These are phyloP conservation scores for Ornithoptera alexandrae DNA, from an alignment of 2,888 invertebrate genomes.

Conservation along the genomic window DNA sequence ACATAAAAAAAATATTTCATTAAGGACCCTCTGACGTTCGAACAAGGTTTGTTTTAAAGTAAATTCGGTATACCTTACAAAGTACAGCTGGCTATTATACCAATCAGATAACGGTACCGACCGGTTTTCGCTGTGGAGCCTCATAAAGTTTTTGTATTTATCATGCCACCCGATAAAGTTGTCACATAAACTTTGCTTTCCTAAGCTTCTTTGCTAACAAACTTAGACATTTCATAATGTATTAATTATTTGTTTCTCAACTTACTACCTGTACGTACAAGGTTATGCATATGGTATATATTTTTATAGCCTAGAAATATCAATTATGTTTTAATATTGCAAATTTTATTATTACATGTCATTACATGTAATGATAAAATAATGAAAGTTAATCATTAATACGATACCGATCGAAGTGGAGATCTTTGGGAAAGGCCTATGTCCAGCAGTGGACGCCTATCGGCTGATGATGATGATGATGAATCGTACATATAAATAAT, in stretches of 20 bases:
- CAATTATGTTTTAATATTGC: too few species aligned
- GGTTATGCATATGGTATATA: too few species aligned
- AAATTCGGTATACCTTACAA: background rate
- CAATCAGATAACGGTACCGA: slow-evolving; percentile 21
- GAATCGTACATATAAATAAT: too few species aligned
- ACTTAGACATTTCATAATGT: slow-evolving; percentile 6
- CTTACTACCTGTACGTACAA: background rate
- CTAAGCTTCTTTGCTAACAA: background rate
- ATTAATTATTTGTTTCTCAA: slow-evolving; percentile 4
- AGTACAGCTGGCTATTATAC: slow-evolving; percentile 9
- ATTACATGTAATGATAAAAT: too few species aligned
- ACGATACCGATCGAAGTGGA: too few species aligned
- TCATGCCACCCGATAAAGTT: slow-evolving; percentile 15
- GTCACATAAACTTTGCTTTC: slow-evolving; percentile 17
- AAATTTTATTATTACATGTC: too few species aligned
- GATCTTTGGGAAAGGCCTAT: too few species aligned
- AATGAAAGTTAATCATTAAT: too few species aligned
- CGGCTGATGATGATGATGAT: too few species aligned
- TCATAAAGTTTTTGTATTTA: slow-evolving; percentile 25
- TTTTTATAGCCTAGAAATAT: too few species aligned
- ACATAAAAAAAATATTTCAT: background rate
- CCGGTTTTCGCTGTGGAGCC: slow-evolving; percentile 8
- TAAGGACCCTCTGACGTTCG: background rate
- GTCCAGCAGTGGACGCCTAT: too few species aligned
- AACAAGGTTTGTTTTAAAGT: slow-evolving; percentile 1